Base-by-base conservation (phyloP, 1,140 invertebrate genomes). In the Gyrodactylus bullatarudis region DNA sequence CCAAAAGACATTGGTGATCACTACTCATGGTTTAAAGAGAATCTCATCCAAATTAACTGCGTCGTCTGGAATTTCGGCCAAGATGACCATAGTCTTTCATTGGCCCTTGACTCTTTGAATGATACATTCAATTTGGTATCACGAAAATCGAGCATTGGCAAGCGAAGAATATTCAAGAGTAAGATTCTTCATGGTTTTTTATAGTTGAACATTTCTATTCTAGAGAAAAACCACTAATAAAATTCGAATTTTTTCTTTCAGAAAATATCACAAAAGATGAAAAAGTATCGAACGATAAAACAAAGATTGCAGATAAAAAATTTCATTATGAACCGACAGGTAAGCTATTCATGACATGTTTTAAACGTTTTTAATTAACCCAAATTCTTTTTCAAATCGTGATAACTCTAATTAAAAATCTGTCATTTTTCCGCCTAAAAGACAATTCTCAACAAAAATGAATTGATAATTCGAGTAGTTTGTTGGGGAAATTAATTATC, bases 1-100 rank as follows among this genome's bases (percentile, higher is more conserved):
- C 91, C 92, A 0, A 84, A 86, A 19, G 86, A 92, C 78, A 89
- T 98, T 75, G 95, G 95, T 2, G 94, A 97, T 80, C 97, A 97
- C 80, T 83, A 87, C 0, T 91, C 92, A 79, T 97, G 93, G 93
- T 86, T 54, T 54, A n/a, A 54, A n/a, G 34, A 54, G 34, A 54
- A 54, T 8, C 8, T 54, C 8, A 54, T 16, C 8, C 8, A 54
- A n/a, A 54, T 54, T 54, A n/a, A 54, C 8, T 54, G 34, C n/a
- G 8, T n/a, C 34, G n/a, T 54, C 34, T 54, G 34, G 34, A 16
- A 16, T 54, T 8, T 16, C 8, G n/a, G 8, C 34, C 8, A 54
- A 8, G n/a, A 54, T 16, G 34, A 54, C n/a, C 8, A n/a, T n/a
- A n/a, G 34, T n/a, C 34, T 54, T 54, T 16, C 8, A n/a, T 54